These are phyloP conservation scores for Drosophila leonis DNA, from an alignment of 2,888 invertebrate genomes.

Conservation along the genomic window DNA sequence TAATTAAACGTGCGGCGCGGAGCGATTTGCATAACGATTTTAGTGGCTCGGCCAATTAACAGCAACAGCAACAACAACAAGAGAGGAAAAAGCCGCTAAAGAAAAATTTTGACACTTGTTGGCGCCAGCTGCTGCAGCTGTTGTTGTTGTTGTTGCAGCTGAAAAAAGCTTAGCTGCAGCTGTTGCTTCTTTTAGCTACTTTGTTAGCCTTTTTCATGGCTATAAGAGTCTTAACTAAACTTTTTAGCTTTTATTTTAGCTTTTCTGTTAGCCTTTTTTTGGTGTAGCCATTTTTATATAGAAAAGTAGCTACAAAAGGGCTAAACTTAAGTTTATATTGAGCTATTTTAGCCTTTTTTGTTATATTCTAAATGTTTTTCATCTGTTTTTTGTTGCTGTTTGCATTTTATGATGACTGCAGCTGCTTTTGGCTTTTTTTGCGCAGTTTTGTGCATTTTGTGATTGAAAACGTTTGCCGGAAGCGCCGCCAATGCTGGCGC, in stretches of 20 bases:
- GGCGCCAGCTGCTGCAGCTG: conserved; percentile 61
- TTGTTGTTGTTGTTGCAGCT: conserved; percentile 15
- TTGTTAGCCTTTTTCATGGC: not conserved
- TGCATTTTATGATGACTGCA: not conserved
- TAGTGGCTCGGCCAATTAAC: conserved; percentile 63
- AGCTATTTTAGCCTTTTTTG: not conserved
- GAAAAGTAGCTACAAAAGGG: not conserved
- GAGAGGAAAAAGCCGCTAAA: conserved; percentile 12
- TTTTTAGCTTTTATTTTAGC: not conserved
- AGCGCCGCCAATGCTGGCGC: conserved; percentile 34
- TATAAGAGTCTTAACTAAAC: no score
- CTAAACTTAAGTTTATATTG: not conserved
- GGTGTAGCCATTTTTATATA: not conserved
- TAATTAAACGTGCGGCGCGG: conserved; percentile 69
- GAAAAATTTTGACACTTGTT: conserved; percentile 76
- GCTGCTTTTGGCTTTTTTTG: conserved; percentile 33
- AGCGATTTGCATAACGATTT: conserved; percentile 54
- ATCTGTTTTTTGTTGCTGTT: not conserved
- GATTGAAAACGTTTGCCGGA: conserved; percentile 75
- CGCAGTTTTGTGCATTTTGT: conserved; percentile 40
- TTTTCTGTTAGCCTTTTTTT: not conserved
- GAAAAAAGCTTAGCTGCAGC: not conserved
- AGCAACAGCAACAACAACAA: conserved; percentile 41
- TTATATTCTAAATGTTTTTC: not conserved
- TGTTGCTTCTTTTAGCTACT: not conserved